A percentile compares a stretch with the other conserved stretches of the same genome.
Conservation (phyloP, 2,113 vertebrate genomes). For the Thamnophis sirtalis region DNA sequence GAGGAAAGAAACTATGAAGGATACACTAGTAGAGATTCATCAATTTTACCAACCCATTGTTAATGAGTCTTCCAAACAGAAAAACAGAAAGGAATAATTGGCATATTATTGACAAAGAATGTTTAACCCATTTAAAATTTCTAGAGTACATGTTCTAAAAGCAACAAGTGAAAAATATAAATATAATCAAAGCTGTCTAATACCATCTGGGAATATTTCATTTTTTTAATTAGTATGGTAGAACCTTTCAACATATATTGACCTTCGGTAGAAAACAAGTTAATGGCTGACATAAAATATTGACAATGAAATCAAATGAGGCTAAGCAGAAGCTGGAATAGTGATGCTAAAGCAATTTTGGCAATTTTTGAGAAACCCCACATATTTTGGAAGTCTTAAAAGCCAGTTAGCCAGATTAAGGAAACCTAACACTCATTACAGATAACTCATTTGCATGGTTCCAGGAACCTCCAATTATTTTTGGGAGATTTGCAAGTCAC, state of each 20-base stretch:
- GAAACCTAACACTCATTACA: conserved; percentile 64
- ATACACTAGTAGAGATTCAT: background rate
- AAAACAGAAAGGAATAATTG: background rate
- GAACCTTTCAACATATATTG: background rate
- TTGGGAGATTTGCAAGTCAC: conserved; percentile 65
- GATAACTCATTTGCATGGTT: conserved; percentile 67
- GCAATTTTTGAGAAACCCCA: conserved; percentile 25
- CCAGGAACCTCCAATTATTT: conserved; percentile 75
- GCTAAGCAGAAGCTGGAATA: background rate
- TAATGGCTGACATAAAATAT: background rate
- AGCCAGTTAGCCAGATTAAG: conserved; percentile 74
- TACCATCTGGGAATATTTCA: background rate
- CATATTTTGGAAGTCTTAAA: conserved; percentile 62
- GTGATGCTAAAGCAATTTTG: background rate
- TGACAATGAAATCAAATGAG: background rate
- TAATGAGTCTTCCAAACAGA: background rate
- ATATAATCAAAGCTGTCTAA: background rate
- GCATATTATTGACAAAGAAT: background rate
- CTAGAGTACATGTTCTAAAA: background rate
- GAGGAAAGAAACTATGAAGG: background rate
- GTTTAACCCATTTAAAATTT: background rate
- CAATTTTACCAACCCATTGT: background rate
- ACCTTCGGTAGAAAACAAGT: background rate
- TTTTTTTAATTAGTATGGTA: background rate
- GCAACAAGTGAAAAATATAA: background rate